phyloP scores from a whole-genome alignment of 2,113 vertebrate species.

The Ciconia maguari region DNA sequence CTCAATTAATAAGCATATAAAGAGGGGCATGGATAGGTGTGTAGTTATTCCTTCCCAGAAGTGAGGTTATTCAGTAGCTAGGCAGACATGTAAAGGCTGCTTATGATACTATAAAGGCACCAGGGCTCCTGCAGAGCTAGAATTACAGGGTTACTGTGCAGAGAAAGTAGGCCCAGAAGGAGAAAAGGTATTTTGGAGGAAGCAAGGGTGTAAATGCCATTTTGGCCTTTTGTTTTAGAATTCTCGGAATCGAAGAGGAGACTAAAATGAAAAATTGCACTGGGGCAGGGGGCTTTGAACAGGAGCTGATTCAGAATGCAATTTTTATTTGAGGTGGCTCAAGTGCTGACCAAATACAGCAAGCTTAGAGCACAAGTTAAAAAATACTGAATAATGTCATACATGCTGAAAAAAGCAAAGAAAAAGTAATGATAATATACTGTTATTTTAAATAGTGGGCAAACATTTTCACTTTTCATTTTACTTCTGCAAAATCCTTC shows the following conservation, averaged over 20 bases:
- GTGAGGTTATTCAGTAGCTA: not conserved
- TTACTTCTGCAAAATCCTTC: not conserved
- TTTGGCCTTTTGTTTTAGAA: not conserved
- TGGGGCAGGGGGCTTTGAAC: accelerated
- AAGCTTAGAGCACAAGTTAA: not conserved
- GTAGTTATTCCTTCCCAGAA: not conserved
- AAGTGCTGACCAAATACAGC: not conserved
- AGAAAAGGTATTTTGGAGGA: not conserved
- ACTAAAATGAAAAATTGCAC: not conserved
- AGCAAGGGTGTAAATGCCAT: slow-evolving; percentile 9
- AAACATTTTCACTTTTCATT: not conserved
- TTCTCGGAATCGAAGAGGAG: not conserved
- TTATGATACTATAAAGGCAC: slow-evolving; percentile 2
- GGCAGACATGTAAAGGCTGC: not conserved
- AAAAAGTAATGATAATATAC: not conserved
- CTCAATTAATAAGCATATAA: not conserved
- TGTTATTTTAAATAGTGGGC: not conserved
- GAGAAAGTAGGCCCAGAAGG: slow-evolving; percentile 10
- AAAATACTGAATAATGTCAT: not conserved
- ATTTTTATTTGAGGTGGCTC: not conserved
- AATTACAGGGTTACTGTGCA: slow-evolving; percentile 39
- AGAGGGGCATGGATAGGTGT: not conserved
- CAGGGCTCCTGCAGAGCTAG: not conserved
- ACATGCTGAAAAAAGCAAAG: not conserved
- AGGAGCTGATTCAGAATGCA: not conserved